Evolutionary conservation across 2,888 invertebrate genomes (phyloP).

Genomic region (Tineola bisselliella): DNA sequence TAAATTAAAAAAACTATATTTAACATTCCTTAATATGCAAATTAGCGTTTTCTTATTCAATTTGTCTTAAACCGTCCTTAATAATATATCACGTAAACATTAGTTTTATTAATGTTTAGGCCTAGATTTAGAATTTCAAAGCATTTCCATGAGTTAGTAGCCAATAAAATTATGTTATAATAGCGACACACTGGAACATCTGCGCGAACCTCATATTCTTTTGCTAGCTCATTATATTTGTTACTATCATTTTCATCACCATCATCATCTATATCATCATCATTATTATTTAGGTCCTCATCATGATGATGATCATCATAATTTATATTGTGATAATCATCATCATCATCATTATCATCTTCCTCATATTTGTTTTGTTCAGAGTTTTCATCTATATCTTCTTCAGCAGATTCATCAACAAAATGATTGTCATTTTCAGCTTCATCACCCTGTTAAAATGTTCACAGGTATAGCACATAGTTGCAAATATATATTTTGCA

Average conservation of each 20-base stretch:
- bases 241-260: constrained; percentile 25
- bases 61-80: too few relatives aligned
- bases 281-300: constrained; percentile 34
- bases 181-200: background rate
- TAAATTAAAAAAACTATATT: too few relatives aligned
- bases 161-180: constrained; percentile 1
- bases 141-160: background rate
- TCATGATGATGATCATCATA: constrained; percentile 28
- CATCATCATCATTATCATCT: constrained; percentile 23
- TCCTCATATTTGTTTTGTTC: constrained; percentile 34
- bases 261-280: constrained; percentile 27
- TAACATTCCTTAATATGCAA: too few relatives aligned
- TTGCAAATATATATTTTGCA: background rate
- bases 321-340: too few relatives aligned
- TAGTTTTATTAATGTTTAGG: background rate
- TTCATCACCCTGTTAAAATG: constrained; percentile 6
- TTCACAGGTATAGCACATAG: background rate
- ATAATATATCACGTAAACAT: background rate
- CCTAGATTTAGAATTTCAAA: background rate
- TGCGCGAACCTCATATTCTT: constrained; percentile 26
- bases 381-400: constrained; percentile 27
- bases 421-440: constrained; percentile 37
- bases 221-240: constrained; percentile 31
- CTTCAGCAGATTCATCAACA: constrained; percentile 15
- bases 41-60: too few relatives aligned